Evolutionary conservation across 2,113 vertebrate genomes (phyloP), one percentile per base, ranked within the genome.

Genomic region (Oreotrochilus melanogaster): DNA sequence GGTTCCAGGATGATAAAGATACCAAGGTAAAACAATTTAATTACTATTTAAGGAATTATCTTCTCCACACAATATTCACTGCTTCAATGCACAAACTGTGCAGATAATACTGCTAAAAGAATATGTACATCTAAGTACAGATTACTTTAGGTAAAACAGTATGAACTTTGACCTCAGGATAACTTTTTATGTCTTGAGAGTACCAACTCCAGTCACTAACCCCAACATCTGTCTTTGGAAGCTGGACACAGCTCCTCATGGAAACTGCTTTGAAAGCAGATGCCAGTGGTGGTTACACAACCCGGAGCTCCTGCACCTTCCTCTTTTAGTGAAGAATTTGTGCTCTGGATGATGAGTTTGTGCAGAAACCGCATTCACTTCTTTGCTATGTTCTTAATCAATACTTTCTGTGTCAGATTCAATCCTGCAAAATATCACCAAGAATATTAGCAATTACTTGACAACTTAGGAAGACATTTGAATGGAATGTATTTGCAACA

Each of bases 261-360:
- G 64, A 69, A 50, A 11, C 4, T 1, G 2, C 21, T 15, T 43
- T 18, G 27, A 16, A 16, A 16, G 30, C 6, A 6, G 50, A 28
- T 31, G 39, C 1, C 0, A 0, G 39, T 11, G 14, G 24, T 15
- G 24, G 23, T 58, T 22, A 47, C 30, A 39, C 67, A 48, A 10
- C 13, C 60, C 9, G 19, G 2, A 2, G 48, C 56, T 89, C 22
- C 43, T 18, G 18, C 64, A 58, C 37, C 42, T 56, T 56, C 24
- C 30, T 19, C 19, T 23, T 11, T 3, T 7, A 18, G 18, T 4
- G 16, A 81, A n/a, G 13, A 35, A 23, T 18, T 28, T 28, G 27
- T 28, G 42, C 60, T 56, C n/a, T 10, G 27, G 21, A 43, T 8
- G 21, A 53, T 2, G 11, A 80, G 22, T 22, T 78, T 27, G 22